A percentile compares a stretch with the other conserved stretches of the same genome.
phyloP scores from a whole-genome alignment of 2,113 vertebrate genomes.

The Barbus barbus region DNA sequence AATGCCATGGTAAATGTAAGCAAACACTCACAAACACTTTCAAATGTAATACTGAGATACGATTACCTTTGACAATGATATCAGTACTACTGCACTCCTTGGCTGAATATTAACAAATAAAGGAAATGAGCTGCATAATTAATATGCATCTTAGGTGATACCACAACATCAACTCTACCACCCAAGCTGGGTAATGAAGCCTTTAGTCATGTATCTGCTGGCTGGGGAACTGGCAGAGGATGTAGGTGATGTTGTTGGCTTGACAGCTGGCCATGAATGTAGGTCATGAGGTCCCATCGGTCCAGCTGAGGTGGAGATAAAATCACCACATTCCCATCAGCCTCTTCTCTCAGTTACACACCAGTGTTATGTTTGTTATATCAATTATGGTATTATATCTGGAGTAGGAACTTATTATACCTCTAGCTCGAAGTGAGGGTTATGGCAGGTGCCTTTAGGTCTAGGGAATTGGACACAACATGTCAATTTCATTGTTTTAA shows the following conservation, averaged over 20 bases:
- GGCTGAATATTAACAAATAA: conserved; percentile 6
- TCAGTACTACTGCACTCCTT: not conserved
- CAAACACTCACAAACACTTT: conserved; percentile 10
- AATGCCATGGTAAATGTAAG: not conserved
- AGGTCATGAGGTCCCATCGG: not conserved
- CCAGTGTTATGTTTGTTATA: not conserved
- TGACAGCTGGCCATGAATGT: conserved; percentile 83
- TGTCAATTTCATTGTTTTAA: not conserved
- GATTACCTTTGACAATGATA: not conserved
- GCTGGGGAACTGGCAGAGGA: conserved; percentile 94
- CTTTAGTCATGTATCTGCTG: conserved; percentile 82
- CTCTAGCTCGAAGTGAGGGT: not conserved
- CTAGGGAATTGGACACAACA: not conserved
- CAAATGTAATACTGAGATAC: conserved; percentile 28
- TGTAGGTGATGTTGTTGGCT: conserved; percentile 90
- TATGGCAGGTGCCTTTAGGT: not conserved
- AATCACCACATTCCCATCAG: conserved; percentile 90
- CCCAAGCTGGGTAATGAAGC: conserved; percentile 14
- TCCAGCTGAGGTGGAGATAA: conserved; percentile 88
- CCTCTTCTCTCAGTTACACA: conserved; percentile 81
- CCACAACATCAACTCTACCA: not conserved
- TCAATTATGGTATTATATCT: not conserved
- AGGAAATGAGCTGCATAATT: not conserved
- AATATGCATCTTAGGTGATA: conserved; percentile 20
- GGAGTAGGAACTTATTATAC: not conserved